A percentile compares a stretch with the other conserved stretches of the same genome.
These are phyloP conservation scores for Nycteola revayana DNA, from an alignment of 2,888 invertebrate species.

Conservation along the genomic window DNA sequence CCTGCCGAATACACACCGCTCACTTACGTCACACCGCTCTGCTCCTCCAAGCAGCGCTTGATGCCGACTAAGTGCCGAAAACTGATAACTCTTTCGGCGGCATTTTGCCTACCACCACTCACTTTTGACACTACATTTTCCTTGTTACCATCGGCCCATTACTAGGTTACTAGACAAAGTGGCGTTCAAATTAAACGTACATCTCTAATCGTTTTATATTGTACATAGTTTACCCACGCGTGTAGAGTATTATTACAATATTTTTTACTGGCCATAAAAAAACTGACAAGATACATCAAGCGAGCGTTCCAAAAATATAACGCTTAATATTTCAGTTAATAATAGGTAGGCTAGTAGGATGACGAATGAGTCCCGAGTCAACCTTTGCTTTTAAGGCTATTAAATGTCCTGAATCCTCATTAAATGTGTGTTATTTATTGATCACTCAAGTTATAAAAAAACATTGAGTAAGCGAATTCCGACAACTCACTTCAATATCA, in stretches of 20 bases:
- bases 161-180: no score
- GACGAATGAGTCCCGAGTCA: slow-evolving; percentile 15
- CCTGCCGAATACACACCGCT: slow-evolving; percentile 66
- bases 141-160: no score
- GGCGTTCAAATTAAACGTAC: no score
- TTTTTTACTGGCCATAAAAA: not conserved
- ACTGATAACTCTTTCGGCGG: slow-evolving; percentile 24
- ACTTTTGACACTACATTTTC: no score
- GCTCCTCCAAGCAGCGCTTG: slow-evolving; percentile 38
- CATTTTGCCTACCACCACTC: slow-evolving; percentile 19
- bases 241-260: not conserved
- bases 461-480: slow-evolving; percentile 7
- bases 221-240: no score
- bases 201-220: no score
- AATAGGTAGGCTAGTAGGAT: no score
- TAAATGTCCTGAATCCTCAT: slow-evolving; percentile 8
- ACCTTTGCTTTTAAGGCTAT: no score
- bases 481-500: slow-evolving; percentile 23
- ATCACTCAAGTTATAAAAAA: slow-evolving; percentile 8
- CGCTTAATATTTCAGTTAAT: no score
- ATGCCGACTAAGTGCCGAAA: slow-evolving; percentile 33
- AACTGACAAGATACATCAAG: slow-evolving; percentile 5
- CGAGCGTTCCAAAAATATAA: not conserved
- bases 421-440: slow-evolving; percentile 11
- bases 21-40: slow-evolving; percentile 69